Evolutionary conservation across 2,888 invertebrate genomes (phyloP).

Genomic region (Nymphalis c-album): DNA sequence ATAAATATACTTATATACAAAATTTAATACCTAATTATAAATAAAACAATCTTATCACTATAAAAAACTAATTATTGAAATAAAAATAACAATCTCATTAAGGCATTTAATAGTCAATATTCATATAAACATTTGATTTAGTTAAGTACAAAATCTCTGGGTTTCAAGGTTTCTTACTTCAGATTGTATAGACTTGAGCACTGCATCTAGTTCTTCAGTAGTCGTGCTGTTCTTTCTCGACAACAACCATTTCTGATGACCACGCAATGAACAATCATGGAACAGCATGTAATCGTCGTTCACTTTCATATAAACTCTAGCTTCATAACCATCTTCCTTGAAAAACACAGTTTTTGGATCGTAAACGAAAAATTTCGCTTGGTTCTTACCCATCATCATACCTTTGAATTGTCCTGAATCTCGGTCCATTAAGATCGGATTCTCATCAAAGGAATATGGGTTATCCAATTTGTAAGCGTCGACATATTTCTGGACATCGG

Average conservation of each 20-base stretch:
- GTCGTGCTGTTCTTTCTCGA: conserved; percentile 25
- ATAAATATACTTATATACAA: too few relatives aligned
- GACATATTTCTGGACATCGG: conserved; percentile 20
- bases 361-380: conserved; percentile 17
- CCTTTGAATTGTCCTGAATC: not conserved
- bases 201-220: conserved; percentile 20
- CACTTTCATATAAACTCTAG: conserved; percentile 23
- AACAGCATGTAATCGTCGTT: conserved; percentile 30
- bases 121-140: not conserved
- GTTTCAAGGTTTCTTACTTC: conserved; percentile 22
- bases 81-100: too few relatives aligned
- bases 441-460: conserved; percentile 22
- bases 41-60: too few relatives aligned
- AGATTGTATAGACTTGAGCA: conserved; percentile 21
- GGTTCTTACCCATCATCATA: conserved; percentile 19
- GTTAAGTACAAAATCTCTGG: conserved; percentile 24
- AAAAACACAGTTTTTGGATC: conserved; percentile 17
- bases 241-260: conserved; percentile 19
- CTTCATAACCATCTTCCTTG: not conserved
- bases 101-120: not conserved
- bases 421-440: conserved; percentile 17
- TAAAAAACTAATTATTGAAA: too few relatives aligned
- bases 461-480: conserved; percentile 7
- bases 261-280: conserved; percentile 15
- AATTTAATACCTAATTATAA: too few relatives aligned